Evolutionary conservation across 1,140 invertebrate species (phyloP), one percentile per base, ranked within the genome.

Genomic region (Eulimnadia texana): DNA sequence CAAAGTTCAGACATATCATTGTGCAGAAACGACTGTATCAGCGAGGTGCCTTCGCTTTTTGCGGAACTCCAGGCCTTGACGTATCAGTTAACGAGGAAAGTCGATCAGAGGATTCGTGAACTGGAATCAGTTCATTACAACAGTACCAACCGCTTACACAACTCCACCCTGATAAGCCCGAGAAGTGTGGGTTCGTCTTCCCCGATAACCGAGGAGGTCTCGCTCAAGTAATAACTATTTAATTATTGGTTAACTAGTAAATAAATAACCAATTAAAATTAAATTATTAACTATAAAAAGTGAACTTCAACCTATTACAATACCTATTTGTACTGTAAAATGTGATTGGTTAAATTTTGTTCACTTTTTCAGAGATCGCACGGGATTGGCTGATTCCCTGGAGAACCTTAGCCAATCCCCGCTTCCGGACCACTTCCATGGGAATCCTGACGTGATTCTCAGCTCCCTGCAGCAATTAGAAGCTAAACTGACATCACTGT

Each of bases 381-480:
- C 33, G 6, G 33, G 33, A 9, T 42, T 42, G 33, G 25, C 24
- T 9, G 53, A 55, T 0, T 25, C 22, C n/a, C 19, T 55, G 55
- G 33, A 42, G 33, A 42, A 42, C 19, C 3, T 19, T 19, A 57
- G 55, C 27, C 55, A 27, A 29, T 57, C 55, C 25, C 55, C 55
- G 55, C 22, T 33, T 13, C 27, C 16, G 0, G 55, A 57, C 22
- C 27, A 57, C 55, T 28, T 27, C 27, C 25, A 0, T 1, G 33
- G 29, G 27, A 20, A 57, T 29, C 55, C 55, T 3, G 55, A 57
- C 25, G 24, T 20, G 22, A 27, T 27, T 2, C 6, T 57, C 0
- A 57, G 11, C 27, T 57, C 33, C 20, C 55, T 57, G 1, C 55
- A 57, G 25, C 55, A 57, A n/a, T 27, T 57, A 9, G 55, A 57